Base-by-base conservation (phyloP, 2,888 invertebrate species). In the Orthosia gothica region DNA sequence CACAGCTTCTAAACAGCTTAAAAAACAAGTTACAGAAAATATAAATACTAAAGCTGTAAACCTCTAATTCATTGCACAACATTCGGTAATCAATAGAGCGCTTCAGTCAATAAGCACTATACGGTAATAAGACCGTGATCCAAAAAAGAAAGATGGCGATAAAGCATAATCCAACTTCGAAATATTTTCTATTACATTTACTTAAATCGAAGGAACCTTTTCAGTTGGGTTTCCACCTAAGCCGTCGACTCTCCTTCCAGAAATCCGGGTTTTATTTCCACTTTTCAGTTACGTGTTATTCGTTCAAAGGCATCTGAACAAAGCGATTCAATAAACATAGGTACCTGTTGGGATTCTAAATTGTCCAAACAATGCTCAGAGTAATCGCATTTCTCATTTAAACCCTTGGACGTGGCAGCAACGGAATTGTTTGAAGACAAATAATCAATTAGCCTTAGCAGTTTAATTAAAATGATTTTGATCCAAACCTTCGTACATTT, bases 181-280 rank as follows among this genome's bases (percentile, higher is more conserved):
- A 83, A 85, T 72, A 87, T 84, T 81, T 81, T 86, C 77, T 82
- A 72, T 83, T 71, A 79, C 74, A 85, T 84, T 80, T 68, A 83
- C 78, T 85, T 74, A 71, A 84, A 75, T 77, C 68, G 72, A 63
- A 65, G 58, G 23, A 85, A 73, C 79, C 74, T 76, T 84, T 87
- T 76, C 73, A 75, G 72, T 84, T 75, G 70, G 81, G 77, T 79
- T 75, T 69, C 32, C 58, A 72, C 58, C 74, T 79, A 81, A 88
- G 81, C 81, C 67, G 70, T 80, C 70, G 85, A 83, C 81, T 81
- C 81, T 78, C 66, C 71, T 79, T 69, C 79, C 84, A 77, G 87
- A 88, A 86, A 81, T 79, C 87, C 83, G 79, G 90, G 89, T 91
- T 92, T 92, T 92, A 91, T 92, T 91, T 92, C 88, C 90, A 91